phyloP scores from a whole-genome alignment of 2,113 vertebrate genomes.

The Gallinago jamesoni region DNA sequence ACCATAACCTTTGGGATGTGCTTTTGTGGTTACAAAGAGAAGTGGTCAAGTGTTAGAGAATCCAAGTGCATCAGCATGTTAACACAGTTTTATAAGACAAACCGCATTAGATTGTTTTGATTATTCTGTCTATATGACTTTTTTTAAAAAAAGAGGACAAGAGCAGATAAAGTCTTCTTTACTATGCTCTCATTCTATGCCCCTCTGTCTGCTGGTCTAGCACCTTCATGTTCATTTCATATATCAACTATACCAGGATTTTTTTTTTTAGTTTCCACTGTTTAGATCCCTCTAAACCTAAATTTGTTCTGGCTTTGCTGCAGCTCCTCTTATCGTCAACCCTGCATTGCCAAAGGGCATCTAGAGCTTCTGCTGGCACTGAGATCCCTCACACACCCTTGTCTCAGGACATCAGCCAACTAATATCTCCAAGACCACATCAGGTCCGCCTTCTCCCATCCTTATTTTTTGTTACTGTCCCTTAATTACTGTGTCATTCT shows the following conservation, averaged over 20 bases:
- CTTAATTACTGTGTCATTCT: background rate
- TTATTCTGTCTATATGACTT: background rate
- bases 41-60: background rate
- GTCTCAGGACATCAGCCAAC: background rate
- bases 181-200: background rate
- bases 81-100: background rate
- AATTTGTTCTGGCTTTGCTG: background rate
- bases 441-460: background rate
- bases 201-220: background rate
- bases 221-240: fast-evolving
- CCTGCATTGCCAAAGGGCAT: background rate
- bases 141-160: background rate
- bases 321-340: background rate
- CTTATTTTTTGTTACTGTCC: background rate
- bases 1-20: background rate
- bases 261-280: background rate
- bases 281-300: background rate
- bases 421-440: background rate
- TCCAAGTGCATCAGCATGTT: background rate
- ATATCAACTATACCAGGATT: background rate
- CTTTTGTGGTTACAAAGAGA: background rate
- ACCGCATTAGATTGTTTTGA: background rate
- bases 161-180: background rate
- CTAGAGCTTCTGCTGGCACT: background rate
- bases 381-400: background rate